These are phyloP conservation scores for Drosophila koepferae DNA, from an alignment of 2,888 invertebrate species.

Conservation along the genomic window DNA sequence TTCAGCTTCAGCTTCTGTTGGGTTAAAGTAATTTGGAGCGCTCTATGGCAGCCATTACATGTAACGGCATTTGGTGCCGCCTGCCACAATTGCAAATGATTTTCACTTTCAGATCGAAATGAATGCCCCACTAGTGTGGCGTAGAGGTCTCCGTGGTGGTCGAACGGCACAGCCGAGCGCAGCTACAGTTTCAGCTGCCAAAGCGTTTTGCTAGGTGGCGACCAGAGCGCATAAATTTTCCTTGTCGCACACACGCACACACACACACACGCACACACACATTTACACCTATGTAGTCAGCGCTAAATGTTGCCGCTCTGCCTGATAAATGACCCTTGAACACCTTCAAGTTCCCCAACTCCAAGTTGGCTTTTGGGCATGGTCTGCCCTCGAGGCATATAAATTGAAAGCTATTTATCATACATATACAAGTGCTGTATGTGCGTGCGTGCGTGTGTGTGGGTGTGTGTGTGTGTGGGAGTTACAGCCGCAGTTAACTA, in stretches of 20 bases:
- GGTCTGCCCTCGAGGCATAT: conserved; percentile 76
- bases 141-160: conserved; percentile 8
- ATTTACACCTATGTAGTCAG: conserved; percentile 55
- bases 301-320: conserved; percentile 79
- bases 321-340: conserved; percentile 83
- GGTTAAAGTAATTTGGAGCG: conserved; percentile 77
- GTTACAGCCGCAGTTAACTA: conserved; percentile 69
- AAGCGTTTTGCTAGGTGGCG: conserved; percentile 38
- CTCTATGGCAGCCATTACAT: conserved; percentile 72
- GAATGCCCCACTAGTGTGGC: conserved; percentile 69
- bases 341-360: conserved; percentile 71
- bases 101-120: conserved; percentile 80
- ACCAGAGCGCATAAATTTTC: conserved; percentile 61
- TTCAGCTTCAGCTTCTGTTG: conserved; percentile 18
- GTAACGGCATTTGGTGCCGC: conserved; percentile 41
- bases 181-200: too few species aligned
- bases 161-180: not conserved
- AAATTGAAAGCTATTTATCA: conserved; percentile 84
- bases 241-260: conserved; percentile 59
- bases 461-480: conserved; percentile 16
- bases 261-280: conserved; percentile 28
- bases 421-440: conserved; percentile 63
- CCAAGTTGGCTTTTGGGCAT: conserved; percentile 43
- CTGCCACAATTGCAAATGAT: conserved; percentile 81
- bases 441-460: conserved; percentile 8